A percentile compares a stretch with the other conserved stretches of the same genome.
These are phyloP conservation scores for Heteropelma amictum DNA, from an alignment of 2,888 invertebrate genomes.

Conservation along the genomic window DNA sequence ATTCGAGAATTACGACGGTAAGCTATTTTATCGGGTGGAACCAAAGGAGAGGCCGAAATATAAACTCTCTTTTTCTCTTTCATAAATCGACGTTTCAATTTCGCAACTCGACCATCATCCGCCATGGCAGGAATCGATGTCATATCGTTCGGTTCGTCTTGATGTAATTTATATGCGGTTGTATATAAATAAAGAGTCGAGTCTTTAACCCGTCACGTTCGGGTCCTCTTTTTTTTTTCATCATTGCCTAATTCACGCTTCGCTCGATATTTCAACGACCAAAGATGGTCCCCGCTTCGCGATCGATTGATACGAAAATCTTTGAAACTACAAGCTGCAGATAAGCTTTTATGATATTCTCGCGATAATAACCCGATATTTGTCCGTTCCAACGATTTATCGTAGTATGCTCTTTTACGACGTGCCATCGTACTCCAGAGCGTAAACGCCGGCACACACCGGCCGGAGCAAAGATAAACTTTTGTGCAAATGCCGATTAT, in stretches of 20 bases:
- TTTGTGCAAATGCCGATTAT: neutral
- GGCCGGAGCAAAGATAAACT: neutral
- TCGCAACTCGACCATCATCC: slow-evolving; percentile 33
- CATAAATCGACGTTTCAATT: slow-evolving; percentile 12
- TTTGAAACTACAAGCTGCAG: neutral
- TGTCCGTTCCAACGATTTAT: neutral
- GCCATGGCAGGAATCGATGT: slow-evolving; percentile 5
- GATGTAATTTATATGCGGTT: neutral
- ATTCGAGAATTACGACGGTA: slow-evolving; percentile 20
- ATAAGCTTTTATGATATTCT: neutral
- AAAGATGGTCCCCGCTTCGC: neutral
- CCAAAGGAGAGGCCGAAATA: neutral
- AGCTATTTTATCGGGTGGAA: neutral
- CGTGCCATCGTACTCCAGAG: neutral
- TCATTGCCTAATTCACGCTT: slow-evolving; percentile 10
- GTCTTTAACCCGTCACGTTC: neutral
- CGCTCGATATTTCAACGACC: too few relatives aligned
- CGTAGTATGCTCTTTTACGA: neutral
- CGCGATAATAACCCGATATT: slow-evolving; percentile 3
- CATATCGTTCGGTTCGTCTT: slow-evolving; percentile 11
- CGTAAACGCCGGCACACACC: slow-evolving; percentile 6
- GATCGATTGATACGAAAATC: too few relatives aligned
- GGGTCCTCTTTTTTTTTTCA: neutral
- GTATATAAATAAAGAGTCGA: neutral
- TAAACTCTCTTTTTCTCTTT: neutral